These are phyloP conservation scores for Acleris emargana DNA, from an alignment of 2,888 invertebrate genomes.

Conservation along the genomic window DNA sequence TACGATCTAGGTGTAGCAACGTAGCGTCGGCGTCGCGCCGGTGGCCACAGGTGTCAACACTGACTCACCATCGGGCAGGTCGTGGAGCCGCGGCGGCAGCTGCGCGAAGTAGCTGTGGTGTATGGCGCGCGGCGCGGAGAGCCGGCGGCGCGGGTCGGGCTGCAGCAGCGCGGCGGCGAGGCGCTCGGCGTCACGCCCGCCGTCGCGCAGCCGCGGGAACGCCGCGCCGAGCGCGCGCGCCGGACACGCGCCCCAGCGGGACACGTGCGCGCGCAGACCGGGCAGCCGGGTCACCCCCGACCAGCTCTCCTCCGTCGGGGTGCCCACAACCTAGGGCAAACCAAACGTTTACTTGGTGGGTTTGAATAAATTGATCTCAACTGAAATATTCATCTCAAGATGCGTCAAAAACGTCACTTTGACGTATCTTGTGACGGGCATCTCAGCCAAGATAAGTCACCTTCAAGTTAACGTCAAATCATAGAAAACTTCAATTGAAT, in stretches of 20 bases:
- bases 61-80: slow-evolving; percentile 94
- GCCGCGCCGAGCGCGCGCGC: slow-evolving; percentile 91
- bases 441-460: too few species aligned
- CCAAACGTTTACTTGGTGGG: background rate
- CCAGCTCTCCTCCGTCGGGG: slow-evolving; percentile 97
- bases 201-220: slow-evolving; percentile 95
- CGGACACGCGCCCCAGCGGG: slow-evolving; percentile 86
- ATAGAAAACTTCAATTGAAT: too few species aligned
- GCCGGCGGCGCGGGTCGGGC: slow-evolving; percentile 93
- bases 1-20: too few species aligned
- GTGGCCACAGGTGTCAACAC: background rate
- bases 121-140: slow-evolving; percentile 94
- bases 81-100: slow-evolving; percentile 94
- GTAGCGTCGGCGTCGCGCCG: slow-evolving; percentile 88
- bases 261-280: slow-evolving; percentile 90
- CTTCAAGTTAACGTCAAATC: too few species aligned
- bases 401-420: too few species aligned
- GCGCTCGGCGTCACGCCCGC: slow-evolving; percentile 93
- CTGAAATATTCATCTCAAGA: too few species aligned
- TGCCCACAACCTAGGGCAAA: slow-evolving; percentile 90
- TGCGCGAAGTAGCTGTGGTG: slow-evolving; percentile 95
- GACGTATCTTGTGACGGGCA: too few species aligned
- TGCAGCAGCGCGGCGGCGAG: slow-evolving; percentile 93
- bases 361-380: too few species aligned
- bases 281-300: slow-evolving; percentile 94